Conservation (phyloP, 2,888 invertebrate species). For the Dynastes maya region DNA sequence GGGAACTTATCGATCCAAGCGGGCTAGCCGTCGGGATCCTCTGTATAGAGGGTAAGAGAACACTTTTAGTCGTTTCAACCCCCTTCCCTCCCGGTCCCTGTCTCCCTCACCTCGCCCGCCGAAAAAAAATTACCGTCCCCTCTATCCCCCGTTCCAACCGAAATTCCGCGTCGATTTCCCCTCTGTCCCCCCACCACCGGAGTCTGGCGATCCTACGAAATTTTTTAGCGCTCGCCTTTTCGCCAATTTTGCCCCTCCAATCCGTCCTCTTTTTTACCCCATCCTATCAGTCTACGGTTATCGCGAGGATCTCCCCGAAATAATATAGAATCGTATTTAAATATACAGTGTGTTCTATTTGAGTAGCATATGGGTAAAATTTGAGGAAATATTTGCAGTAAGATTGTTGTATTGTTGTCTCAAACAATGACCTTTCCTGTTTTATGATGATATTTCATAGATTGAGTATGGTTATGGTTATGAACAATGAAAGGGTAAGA, state of each 20-base stretch:
- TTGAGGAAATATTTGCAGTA: too few species aligned
- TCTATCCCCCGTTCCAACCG: not conserved
- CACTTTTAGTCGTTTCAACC: not conserved
- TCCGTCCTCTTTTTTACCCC: not conserved
- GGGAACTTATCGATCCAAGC: slow-evolving; percentile 33
- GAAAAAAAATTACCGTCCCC: slow-evolving; percentile 9
- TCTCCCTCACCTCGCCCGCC: not conserved
- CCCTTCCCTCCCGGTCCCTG: not conserved
- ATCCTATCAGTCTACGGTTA: not conserved
- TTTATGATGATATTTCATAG: too few species aligned
- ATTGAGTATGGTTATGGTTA: too few species aligned
- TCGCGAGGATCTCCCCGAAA: too few species aligned
- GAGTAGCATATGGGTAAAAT: too few species aligned
- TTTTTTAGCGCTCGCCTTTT: slow-evolving; percentile 18
- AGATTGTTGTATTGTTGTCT: too few species aligned
- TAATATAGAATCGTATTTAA: too few species aligned
- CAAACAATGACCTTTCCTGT: too few species aligned
- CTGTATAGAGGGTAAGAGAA: slow-evolving; percentile 24
- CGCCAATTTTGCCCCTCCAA: not conserved
- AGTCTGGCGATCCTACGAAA: not conserved
- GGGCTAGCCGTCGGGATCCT: slow-evolving; percentile 19
- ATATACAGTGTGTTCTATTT: too few species aligned
- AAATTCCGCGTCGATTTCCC: too few species aligned
- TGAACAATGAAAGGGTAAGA: too few species aligned
- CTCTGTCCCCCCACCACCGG: not conserved